Base-by-base conservation (phyloP, 2,797 vertebrate genomes). In the Catostomus latipinnis region DNA sequence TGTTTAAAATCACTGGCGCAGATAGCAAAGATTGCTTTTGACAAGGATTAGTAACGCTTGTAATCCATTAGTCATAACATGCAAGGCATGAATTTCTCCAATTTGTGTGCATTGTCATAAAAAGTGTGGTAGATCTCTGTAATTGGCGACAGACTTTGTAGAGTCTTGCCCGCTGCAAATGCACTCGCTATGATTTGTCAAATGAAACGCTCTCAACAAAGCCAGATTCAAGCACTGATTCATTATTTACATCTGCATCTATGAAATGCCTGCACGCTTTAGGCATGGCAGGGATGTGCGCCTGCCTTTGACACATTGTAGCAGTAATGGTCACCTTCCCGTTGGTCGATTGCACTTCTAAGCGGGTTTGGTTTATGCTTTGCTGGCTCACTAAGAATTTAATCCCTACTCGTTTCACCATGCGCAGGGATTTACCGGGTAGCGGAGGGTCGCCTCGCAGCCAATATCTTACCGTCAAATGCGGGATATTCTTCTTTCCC, bases 401-500 rank as follows among this genome's bases (percentile, higher is more conserved):
- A 92, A 92, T 93, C 91, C 87, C 34, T 34, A 34, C 2, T 34
- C 34, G 34, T 34, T 34, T 34, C 34, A 3, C 46, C 81, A 82
- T 49, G 77, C 76, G 82, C 63, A 67, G 84, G 84, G 90, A 89
- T 90, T 89, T 63, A 54, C 48, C 80, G 53, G 74, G 56, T 8
- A 56, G 52, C 34, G 34, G 34, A 34, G 34, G 34, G 34, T 34
- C 66, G 22, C 67, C 57, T 60, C 79, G 58, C 61, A 78, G 75
- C 57, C 87, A 80, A 78, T 34, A 78, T 82, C 95, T 96, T 94
- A 97, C 97, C 94, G 95, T 96, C 81, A 94, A 89, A 88, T 94
- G 94, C 13, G 94, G 95, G 89, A 96, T 95, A 91, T 93, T 94
- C 90, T 95, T 96, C 91, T 92, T 96, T 88, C 92, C 95, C 88